Conservation (phyloP, 2,797 vertebrate species). For the Erpetoichthys calabaricus region DNA sequence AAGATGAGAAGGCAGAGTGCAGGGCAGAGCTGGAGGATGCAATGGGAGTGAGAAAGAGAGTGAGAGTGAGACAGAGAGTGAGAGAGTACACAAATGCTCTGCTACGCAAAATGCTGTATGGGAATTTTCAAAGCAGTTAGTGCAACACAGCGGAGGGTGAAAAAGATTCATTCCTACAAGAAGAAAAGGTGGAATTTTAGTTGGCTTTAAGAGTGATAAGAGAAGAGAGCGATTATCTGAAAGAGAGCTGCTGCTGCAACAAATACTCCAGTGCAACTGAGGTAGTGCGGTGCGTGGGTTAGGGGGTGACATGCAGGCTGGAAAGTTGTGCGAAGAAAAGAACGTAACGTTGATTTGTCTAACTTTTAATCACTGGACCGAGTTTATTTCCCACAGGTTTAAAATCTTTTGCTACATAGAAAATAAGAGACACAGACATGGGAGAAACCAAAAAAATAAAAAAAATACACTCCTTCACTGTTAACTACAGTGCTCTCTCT, state of each 20-base stretch:
- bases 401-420: no score
- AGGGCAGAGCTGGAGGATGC: constrained; percentile 64
- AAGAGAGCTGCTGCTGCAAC: constrained; percentile 11
- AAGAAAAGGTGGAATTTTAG: constrained; percentile 23
- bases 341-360: no score
- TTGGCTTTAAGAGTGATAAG: constrained; percentile 17
- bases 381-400: no score
- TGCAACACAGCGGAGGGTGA: constrained; percentile 54
- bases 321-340: neutral
- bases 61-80: constrained; percentile 37
- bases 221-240: constrained; percentile 20
- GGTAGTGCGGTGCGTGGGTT: constrained; percentile 21
- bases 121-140: constrained; percentile 58
- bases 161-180: constrained; percentile 54
- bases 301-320: constrained; percentile 27
- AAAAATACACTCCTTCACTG: no score
- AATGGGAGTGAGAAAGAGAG: constrained; percentile 36
- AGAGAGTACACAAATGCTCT: constrained; percentile 55
- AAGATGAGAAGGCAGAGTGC: constrained; percentile 58
- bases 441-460: no score
- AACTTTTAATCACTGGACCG: no score
- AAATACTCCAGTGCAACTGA: constrained; percentile 21
- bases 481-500: no score
- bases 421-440: no score
- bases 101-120: constrained; percentile 59